phyloP scores from a whole-genome alignment of 2,797 vertebrate species.

The Monodelphis domestica region DNA sequence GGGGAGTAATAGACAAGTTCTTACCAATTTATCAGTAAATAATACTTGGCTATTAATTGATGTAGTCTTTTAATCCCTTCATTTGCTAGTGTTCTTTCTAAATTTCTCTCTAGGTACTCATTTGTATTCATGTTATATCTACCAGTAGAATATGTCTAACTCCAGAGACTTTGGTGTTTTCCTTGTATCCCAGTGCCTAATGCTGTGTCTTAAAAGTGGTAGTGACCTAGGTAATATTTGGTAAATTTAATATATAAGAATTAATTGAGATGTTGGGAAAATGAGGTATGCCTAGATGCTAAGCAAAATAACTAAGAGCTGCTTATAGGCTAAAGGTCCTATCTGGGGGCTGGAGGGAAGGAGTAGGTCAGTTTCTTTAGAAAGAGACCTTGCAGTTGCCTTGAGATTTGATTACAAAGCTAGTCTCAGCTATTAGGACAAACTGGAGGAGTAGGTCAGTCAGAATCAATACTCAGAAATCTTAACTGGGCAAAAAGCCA shows the following conservation, averaged over 20 bases:
- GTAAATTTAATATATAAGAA: not conserved
- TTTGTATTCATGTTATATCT: not conserved
- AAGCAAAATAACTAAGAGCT: not conserved
- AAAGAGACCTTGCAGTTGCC: not conserved
- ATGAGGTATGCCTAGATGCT: not conserved
- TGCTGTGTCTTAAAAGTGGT: not conserved
- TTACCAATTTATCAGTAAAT: not conserved
- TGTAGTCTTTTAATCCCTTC: not conserved
- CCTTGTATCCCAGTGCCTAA: not conserved
- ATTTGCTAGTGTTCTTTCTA: not conserved
- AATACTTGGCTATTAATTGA: not conserved
- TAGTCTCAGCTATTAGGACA: not conserved
- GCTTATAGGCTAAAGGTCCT: not conserved
- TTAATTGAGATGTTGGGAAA: not conserved
- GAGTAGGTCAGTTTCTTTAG: not conserved
- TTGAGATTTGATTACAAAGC: not conserved
- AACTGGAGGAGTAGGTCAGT: not conserved
- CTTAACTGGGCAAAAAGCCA: not conserved
- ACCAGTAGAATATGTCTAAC: not conserved
- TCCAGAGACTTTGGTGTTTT: not conserved
- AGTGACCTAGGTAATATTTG: not conserved
- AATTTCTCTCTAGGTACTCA: not conserved
- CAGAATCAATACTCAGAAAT: not conserved
- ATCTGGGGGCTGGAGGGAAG: not conserved
- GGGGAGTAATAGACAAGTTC: not conserved